A percentile compares a stretch with the other conserved stretches of the same genome.
These are phyloP conservation scores for Lepidurus apus DNA, from an alignment of 1,140 invertebrate genomes.

Conservation along the genomic window DNA sequence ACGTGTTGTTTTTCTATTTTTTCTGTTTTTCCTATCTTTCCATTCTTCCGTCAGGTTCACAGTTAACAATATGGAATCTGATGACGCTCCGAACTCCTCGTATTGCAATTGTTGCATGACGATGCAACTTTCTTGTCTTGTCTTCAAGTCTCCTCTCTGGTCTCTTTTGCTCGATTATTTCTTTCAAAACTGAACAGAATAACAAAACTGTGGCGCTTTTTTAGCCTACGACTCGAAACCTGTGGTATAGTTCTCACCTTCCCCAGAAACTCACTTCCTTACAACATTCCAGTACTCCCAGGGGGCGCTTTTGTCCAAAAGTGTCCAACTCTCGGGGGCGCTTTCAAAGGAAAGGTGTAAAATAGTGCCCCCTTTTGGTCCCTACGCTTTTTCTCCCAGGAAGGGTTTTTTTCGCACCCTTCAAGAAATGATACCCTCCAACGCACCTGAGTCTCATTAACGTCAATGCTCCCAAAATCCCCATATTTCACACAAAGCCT, in stretches of 20 bases:
- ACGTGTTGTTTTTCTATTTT: neutral
- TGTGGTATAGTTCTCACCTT: neutral
- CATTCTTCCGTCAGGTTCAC: neutral
- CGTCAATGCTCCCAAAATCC: no score
- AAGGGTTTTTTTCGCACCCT: no score
- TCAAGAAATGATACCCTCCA: no score
- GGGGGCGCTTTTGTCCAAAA: neutral
- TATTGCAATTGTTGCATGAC: neutral
- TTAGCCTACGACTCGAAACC: neutral
- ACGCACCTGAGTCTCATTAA: no score
- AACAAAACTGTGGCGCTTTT: neutral
- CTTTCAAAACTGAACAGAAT: neutral
- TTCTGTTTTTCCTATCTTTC: no score
- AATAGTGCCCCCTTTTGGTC: no score
- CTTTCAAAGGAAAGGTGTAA: no score
- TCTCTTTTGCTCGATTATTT: neutral
- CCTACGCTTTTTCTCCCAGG: no score
- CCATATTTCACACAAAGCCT: no score
- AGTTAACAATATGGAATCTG: slow-evolving; percentile 9
- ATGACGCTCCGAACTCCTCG: neutral
- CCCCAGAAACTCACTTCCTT: neutral
- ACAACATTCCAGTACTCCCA: neutral
- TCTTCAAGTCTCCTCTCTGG: no score
- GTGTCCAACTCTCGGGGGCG: no score
- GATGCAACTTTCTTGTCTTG: neutral